Base-by-base conservation (phyloP, 2,797 vertebrate species). In the Rhodeus uyekii region DNA sequence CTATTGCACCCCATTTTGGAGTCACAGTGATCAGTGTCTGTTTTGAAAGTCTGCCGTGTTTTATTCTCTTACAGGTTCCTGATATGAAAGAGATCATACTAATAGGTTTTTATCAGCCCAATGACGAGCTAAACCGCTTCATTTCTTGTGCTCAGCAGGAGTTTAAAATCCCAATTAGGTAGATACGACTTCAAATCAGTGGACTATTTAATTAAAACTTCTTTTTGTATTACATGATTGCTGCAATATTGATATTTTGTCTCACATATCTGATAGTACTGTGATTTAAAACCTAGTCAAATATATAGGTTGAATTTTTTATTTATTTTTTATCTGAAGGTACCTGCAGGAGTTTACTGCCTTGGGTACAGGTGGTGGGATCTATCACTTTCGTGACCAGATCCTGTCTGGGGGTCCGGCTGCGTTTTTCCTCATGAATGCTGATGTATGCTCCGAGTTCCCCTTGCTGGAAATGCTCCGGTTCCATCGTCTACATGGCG, bases 371-470 rank as follows among this genome's bases (percentile, higher is more conserved):
- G 98, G 96, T 16, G 98, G 98, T 39, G 98, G 98, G 83, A 96
- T 99, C 89, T 99, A 98, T 90, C 98, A 99, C 88, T 99, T 99
- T 92, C 94, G 98, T 89, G 98, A 99, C 93, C 98, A 99, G 95
- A 99, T 99, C 90, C 93, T 99, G 78, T 95, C 96, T 0, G 98
- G 98, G 32, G 92, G 92, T 81, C 95, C 98, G 0, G 95, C 97
- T 85, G 96, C 97, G 36, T 95, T 95, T 90, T 99, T 99, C 87
- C 95, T 99, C 80, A 94, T 99, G 92, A 99, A 99, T 9, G 96
- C 98, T 0, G 98, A 99, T 0, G 98, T 99, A 71, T 99, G 97
- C 90, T 97, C 97, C 0, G 96, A 96, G 76, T 99, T 99, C 88
- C 98, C 98, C 4, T 95, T 99, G 79, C 79, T 85, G 2, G 95